A percentile compares a stretch with the other conserved stretches of the same genome.
These are phyloP conservation scores for cattle (Bos taurus) DNA, from an alignment of 2,113 vertebrate genomes.

Conservation along the genomic window ARS-UCD2.0 NC_037328.1:150242001-150242500, in stretches of 20 bases:
- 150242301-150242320: neutral
- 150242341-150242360: neutral
- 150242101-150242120: neutral
- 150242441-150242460: constrained; percentile 1
- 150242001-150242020: neutral
- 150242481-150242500: constrained; percentile 35
- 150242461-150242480: neutral
- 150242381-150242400: neutral
- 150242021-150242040: neutral
- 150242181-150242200: neutral
- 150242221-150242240: neutral
- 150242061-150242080: neutral
- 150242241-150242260: neutral
- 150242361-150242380: neutral
- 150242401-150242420: neutral
- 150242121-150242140: neutral
- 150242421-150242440: neutral
- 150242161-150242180: neutral
- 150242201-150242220: neutral
- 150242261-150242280: neutral
- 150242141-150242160: neutral
- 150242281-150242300: neutral
- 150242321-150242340: neutral
- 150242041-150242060: neutral
- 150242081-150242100: neutral